phyloP scores from a whole-genome alignment of 2,888 invertebrate genomes.

The Pachymerium ferrugineum region DNA sequence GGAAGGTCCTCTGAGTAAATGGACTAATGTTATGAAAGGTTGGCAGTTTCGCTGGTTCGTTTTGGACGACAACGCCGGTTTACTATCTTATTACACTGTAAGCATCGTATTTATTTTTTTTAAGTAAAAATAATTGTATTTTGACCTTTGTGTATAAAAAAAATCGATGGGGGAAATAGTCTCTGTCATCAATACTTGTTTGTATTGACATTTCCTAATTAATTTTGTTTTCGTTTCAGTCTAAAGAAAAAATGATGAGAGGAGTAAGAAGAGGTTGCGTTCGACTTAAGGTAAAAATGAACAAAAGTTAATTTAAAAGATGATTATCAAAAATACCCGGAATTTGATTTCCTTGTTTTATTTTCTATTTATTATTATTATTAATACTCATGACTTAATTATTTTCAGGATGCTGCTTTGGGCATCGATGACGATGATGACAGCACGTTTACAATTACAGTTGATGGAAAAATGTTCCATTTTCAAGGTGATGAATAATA shows the following conservation, averaged over 20 bases:
- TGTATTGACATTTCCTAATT: not conserved
- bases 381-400: not conserved
- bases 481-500: conserved; percentile 63
- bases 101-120: conserved; percentile 48
- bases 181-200: not conserved
- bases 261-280: conserved; percentile 96
- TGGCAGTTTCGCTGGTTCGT: conserved; percentile 99
- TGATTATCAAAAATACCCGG: not conserved
- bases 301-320: not conserved
- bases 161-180: not conserved
- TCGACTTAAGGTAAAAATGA: conserved; percentile 63
- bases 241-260: conserved; percentile 97
- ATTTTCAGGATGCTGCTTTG: conserved; percentile 73
- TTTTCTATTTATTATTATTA: not conserved
- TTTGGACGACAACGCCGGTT: conserved; percentile 90
- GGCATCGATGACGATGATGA: conserved; percentile 97
- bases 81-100: conserved; percentile 96
- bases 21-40: conserved; percentile 97
- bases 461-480: conserved; percentile 98
- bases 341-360: not conserved
- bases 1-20: conserved; percentile 93
- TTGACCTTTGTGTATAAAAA: no score
- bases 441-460: conserved; percentile 97
- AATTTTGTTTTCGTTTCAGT: conserved; percentile 59
- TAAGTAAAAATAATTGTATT: not conserved